Base-by-base conservation (phyloP, 2,888 invertebrate genomes). In the Melanostoma mellinum region DNA sequence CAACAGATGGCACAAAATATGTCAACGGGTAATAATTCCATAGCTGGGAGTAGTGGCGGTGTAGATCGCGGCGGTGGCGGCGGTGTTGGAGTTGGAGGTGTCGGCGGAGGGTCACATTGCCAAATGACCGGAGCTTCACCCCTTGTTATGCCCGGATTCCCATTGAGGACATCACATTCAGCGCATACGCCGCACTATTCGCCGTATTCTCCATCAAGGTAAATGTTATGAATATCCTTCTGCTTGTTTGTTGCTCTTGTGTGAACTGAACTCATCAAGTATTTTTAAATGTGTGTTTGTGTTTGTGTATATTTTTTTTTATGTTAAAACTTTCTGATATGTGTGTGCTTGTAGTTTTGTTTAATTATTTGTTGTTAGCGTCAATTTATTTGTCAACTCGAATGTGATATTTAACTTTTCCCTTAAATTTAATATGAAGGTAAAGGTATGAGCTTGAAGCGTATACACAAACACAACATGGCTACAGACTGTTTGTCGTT, bases 81-180 rank as follows among this genome's bases (percentile, higher is more conserved):
- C 60, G 86, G 86, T 35, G 87, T 88, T 5, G 87, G 87, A 50
- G 86, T 86, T 71, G 87, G 86, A 78, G 88, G 87, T 32, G 87
- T 88, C 9, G 79, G 77, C 58, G 93, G 93, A 87, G 94, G 94
- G 81, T 92, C 92, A 81, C 94, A 94, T 91, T 94, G 94, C 92
- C 94, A 94, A 92, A 94, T 94, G 86, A 93, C 91, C 87, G 93
- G 94, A 87, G 94, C 93, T 90, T 94, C 95, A 90, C 95, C 96
- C 71, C 93, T 97, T 91, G 96, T 96, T 88, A 96, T 97, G 95
- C 96, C 97, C 78, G 96, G 96, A 89, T 97, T 97, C 92, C 97
- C 97, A 60, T 93, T 96, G 88, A 94, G 96, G 85, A 92, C 93
- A 87, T 93, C 93, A 88, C 92, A 92, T 89, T 92, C 93, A 89